A percentile compares a stretch with the other conserved stretches of the same genome.
phyloP scores from a whole-genome alignment of 2,113 vertebrate genomes.

The Eolophus roseicapilla region DNA sequence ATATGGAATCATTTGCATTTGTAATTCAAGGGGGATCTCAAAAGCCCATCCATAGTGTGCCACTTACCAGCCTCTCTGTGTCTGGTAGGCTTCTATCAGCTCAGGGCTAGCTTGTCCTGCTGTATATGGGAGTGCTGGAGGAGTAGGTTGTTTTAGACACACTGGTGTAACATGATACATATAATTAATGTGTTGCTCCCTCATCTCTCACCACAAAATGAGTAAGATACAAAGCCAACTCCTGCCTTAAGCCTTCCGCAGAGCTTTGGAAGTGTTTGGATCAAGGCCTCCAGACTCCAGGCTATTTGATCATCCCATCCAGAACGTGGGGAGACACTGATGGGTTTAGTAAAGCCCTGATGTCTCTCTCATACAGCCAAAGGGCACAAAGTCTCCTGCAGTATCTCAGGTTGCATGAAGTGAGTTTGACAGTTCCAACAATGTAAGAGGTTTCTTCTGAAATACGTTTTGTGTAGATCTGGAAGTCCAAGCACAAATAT shows the following conservation, averaged over 20 bases:
- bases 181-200: background rate
- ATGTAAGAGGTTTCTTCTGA: background rate
- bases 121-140: background rate
- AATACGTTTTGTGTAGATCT: background rate
- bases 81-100: background rate
- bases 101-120: background rate
- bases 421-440: background rate
- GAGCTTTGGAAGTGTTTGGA: background rate
- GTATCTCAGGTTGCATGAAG: background rate
- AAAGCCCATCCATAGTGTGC: background rate
- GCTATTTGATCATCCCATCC: background rate
- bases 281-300: background rate
- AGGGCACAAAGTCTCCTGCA: background rate
- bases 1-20: background rate
- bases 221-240: background rate
- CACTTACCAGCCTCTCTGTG: background rate
- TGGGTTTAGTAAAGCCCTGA: background rate
- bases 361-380: background rate
- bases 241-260: background rate
- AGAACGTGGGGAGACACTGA: rapidly evolving
- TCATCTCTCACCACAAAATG: background rate
- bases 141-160: background rate
- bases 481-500: background rate
- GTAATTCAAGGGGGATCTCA: background rate
- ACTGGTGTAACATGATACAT: background rate